Conservation (phyloP, 2,113 vertebrate genomes). For the Poicephalus gulielmi region DNA sequence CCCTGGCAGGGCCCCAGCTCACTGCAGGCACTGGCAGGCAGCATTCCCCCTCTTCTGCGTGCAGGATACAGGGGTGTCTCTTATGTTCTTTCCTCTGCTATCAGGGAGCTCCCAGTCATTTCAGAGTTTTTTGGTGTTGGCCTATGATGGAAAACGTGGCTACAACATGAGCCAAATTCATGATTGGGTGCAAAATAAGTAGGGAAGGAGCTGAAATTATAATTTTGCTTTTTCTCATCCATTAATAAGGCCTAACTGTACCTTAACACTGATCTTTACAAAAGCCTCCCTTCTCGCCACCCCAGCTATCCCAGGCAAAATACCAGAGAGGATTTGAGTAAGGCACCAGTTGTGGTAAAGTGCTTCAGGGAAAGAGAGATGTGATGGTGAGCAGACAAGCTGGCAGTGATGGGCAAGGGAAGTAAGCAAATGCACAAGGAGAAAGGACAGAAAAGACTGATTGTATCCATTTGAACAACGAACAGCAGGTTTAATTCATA, state of each 20-base stretch:
- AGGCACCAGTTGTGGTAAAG: background rate
- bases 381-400: background rate
- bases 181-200: background rate
- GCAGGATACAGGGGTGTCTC: accelerated
- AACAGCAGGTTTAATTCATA: background rate
- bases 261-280: background rate
- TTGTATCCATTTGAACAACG: background rate
- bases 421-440: background rate
- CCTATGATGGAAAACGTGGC: background rate
- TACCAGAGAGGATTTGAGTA: background rate
- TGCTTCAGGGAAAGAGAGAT: background rate
- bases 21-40: accelerated
- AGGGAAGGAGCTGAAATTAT: background rate
- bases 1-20: background rate
- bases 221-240: background rate
- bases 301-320: background rate
- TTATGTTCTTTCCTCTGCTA: accelerated
- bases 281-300: background rate
- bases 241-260: background rate
- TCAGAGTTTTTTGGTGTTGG: background rate
- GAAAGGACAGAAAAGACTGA: background rate
- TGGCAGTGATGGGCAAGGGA: background rate
- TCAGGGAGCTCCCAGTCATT: background rate
- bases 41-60: background rate
- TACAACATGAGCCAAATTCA: background rate